Conservation (phyloP, 1,140 invertebrate genomes). For the Drosophila ohnishii region DNA sequence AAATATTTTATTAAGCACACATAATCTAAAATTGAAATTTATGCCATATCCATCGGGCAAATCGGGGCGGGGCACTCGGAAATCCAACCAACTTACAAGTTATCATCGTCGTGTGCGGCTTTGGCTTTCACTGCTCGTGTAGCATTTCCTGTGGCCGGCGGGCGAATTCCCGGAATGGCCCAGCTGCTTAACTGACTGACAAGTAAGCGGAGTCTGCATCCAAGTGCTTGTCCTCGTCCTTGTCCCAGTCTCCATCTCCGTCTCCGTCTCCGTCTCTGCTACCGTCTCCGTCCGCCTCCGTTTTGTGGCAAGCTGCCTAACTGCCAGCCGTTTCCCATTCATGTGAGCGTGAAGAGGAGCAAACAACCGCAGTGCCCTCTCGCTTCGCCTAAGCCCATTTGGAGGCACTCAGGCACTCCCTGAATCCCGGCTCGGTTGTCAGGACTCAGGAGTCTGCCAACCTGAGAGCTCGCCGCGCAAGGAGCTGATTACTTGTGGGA, state of each 20-base stretch:
- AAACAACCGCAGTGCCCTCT: slow-evolving; percentile 40
- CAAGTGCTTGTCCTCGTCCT: slow-evolving; percentile 23
- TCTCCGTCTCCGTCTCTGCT: not conserved
- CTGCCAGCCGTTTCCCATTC: slow-evolving; percentile 46
- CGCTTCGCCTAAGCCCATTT: slow-evolving; percentile 29
- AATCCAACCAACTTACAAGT: slow-evolving; percentile 62
- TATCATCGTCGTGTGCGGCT: slow-evolving; percentile 55
- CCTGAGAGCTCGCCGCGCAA: slow-evolving; percentile 23
- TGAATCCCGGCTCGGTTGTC: slow-evolving; percentile 44
- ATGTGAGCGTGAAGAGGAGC: slow-evolving; percentile 39
- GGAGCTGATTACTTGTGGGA: slow-evolving; percentile 23
- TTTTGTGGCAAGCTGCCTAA: slow-evolving; percentile 40
- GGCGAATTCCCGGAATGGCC: slow-evolving; percentile 55
- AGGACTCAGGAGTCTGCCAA: slow-evolving; percentile 30
- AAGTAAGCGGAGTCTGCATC: slow-evolving; percentile 56
- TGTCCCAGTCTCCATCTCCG: not conserved
- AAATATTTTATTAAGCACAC: slow-evolving; percentile 77
- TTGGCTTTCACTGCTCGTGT: slow-evolving; percentile 65
- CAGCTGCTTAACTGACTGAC: slow-evolving; percentile 72
- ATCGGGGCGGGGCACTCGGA: slow-evolving; percentile 7
- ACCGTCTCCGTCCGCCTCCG: slow-evolving; percentile 6
- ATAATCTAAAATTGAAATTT: slow-evolving; percentile 80
- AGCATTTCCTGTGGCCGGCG: slow-evolving; percentile 64
- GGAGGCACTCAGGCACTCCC: slow-evolving; percentile 30
- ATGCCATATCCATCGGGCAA: slow-evolving; percentile 55